These are phyloP conservation scores for Apamea sordens DNA, from an alignment of 2,888 invertebrate species.

Conservation along the genomic window DNA sequence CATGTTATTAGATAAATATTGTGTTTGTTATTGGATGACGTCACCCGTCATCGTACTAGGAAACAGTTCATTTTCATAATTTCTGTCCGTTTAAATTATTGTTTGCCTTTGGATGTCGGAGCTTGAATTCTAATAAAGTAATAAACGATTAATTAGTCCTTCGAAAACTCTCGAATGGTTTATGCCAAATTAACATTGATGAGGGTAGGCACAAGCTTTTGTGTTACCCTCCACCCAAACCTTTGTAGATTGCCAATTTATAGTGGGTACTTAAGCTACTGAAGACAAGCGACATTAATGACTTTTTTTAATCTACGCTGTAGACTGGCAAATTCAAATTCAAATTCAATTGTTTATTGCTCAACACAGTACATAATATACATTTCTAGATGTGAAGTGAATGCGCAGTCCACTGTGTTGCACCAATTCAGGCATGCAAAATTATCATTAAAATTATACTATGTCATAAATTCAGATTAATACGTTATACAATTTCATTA, in stretches of 20 bases:
- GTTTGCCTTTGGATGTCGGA: not conserved
- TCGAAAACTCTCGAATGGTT: not conserved
- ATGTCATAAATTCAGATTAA: no score
- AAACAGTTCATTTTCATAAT: not conserved
- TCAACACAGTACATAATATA: no score
- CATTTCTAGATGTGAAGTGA: no score
- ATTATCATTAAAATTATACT: no score
- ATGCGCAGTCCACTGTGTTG: no score
- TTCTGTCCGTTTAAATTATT: not conserved
- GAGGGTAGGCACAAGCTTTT: not conserved
- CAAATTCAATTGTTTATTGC: no score
- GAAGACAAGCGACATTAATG: not conserved
- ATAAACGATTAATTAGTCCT: not conserved
- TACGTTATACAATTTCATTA: no score
- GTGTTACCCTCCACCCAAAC: not conserved
- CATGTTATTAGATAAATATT: slow-evolving; percentile 18
- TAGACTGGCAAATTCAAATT: no score
- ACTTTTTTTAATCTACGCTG: not conserved
- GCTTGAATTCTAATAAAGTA: not conserved
- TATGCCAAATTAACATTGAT: not conserved
- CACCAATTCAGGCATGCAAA: no score
- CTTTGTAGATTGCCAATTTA: not conserved
- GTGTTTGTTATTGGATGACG: slow-evolving; percentile 25
- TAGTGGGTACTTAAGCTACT: not conserved
- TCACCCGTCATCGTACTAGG: not conserved